These are phyloP conservation scores for Drepana arcuata DNA, from an alignment of 1,140 invertebrate genomes.

Conservation along the genomic window DNA sequence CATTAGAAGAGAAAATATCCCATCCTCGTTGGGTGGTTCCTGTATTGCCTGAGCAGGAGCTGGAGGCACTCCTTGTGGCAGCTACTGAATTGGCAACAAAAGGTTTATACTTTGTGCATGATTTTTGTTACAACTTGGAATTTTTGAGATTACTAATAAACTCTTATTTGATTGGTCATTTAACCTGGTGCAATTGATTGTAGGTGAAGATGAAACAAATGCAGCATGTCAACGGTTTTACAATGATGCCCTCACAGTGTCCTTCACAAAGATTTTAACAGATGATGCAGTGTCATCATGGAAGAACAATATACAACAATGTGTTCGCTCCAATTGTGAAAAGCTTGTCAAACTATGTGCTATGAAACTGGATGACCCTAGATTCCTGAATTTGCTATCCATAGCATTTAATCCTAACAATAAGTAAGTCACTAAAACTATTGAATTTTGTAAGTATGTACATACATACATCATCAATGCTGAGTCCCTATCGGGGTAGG, in stretches of 20 bases:
- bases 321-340: conserved; percentile 94
- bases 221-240: conserved; percentile 96
- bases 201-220: conserved; percentile 90
- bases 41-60: conserved; percentile 95
- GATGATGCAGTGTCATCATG: conserved; percentile 98
- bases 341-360: conserved; percentile 94
- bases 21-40: conserved; percentile 97
- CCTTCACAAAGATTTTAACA: conserved; percentile 98
- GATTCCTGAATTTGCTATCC: conserved; percentile 91
- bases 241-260: conserved; percentile 93
- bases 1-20: conserved; percentile 95
- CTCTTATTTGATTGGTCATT: too few relatives aligned
- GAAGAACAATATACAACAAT: conserved; percentile 97
- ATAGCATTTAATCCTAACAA: conserved; percentile 95
- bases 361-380: conserved; percentile 93
- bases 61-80: conserved; percentile 92
- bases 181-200: too few relatives aligned
- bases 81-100: conserved; percentile 79
- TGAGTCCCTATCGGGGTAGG: too few relatives aligned
- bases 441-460: too few relatives aligned
- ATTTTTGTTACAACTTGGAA: too few relatives aligned
- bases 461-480: too few relatives aligned
- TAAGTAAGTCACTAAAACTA: conserved; percentile 77
- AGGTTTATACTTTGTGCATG: conserved; percentile 24
- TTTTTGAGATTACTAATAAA: too few relatives aligned